Base-by-base conservation (phyloP, 2,113 vertebrate species). In the Poicephalus meyeri region DNA sequence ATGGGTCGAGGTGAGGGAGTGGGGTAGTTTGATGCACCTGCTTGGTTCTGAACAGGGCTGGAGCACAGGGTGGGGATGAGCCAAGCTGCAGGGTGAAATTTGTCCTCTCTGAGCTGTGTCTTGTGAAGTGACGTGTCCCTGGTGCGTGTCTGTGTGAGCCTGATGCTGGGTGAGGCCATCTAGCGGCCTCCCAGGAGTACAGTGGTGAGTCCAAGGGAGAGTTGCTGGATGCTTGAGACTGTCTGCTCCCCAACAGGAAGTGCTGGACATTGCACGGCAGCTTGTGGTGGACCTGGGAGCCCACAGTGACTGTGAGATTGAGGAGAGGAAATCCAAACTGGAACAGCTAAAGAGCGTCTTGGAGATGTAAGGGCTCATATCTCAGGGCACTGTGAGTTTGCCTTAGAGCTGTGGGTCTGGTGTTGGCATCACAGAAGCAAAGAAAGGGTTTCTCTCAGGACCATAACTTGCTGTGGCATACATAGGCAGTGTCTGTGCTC, bases 271-370 rank as follows among this genome's bases (percentile, higher is more conserved):
- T 63, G 98, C 99, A 11, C 98, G 99, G 68, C 98, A 98, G 97
- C 97, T 99, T n/a, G 94, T 99, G 70, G 97, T 98, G 94, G 99
- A 99, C 79, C 97, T 99, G 83, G 99, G 98, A 55, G 98, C 98
- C 56, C 98, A 99, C 79, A 98, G 98, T 10, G 98, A 99, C 68
- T 98, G 98, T 46, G 99, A 99, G 97, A 99, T 99, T 2, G 99
- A 99, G 91, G 99, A 99, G 98, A 99, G 99, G 93, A 99, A 98
- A 82, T 99, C 98, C 88, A 99, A 99, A 95, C 98, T 99, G 95
- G 99, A 99, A 77, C 99, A 99, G 96, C 98, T 99, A 81, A 99
- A 99, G 97, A 99, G 99, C 0, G 99, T 99, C 93, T 95, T 99
- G 97, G 99, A 99, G 97, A 99, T 99, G 99, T 99, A 98, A 98